phyloP scores from a whole-genome alignment of 64 coral and sea anemone genomes.

The Pocillopora verrucosa region DNA sequence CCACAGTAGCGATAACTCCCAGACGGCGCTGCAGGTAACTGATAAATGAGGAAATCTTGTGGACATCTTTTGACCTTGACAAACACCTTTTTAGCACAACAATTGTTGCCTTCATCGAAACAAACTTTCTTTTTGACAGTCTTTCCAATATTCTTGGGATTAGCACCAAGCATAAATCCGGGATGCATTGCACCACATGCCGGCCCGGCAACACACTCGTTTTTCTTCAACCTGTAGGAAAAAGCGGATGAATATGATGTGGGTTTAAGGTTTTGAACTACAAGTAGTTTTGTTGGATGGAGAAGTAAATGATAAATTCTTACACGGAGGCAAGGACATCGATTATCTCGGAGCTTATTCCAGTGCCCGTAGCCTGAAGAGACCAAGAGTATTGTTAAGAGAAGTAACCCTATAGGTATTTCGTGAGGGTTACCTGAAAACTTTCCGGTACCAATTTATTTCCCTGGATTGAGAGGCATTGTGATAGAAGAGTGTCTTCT shows the following conservation, averaged over 20 bases:
- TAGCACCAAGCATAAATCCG: conserved; percentile 19
- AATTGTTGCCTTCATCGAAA: conserved; percentile 4
- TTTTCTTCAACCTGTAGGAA: background rate
- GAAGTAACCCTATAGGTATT: too few relatives aligned
- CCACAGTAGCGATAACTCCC: conserved; percentile 19
- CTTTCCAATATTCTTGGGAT: conserved; percentile 17
- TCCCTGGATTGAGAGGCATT: too few relatives aligned
- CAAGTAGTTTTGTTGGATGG: too few relatives aligned
- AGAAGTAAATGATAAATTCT: too few relatives aligned
- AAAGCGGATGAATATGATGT: background rate
- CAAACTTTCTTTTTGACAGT: conserved; percentile 12
- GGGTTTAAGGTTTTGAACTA: background rate
- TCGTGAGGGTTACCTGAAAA: too few relatives aligned
- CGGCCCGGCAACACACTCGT: background rate
- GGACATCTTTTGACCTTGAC: background rate
- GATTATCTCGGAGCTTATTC: too few relatives aligned
- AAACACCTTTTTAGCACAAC: background rate
- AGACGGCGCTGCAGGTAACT: conserved; percentile 2
- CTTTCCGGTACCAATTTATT: too few relatives aligned
- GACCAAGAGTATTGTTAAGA: too few relatives aligned
- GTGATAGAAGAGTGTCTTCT: too few relatives aligned
- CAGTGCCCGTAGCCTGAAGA: too few relatives aligned
- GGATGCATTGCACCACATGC: conserved; percentile 14
- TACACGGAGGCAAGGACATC: too few relatives aligned
- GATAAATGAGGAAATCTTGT: background rate